Percentiles rank a stretch among this genome's conserved stretches.
phyloP scores from a whole-genome alignment of 23 tunicate species.

The Diplosoma virens region DNA sequence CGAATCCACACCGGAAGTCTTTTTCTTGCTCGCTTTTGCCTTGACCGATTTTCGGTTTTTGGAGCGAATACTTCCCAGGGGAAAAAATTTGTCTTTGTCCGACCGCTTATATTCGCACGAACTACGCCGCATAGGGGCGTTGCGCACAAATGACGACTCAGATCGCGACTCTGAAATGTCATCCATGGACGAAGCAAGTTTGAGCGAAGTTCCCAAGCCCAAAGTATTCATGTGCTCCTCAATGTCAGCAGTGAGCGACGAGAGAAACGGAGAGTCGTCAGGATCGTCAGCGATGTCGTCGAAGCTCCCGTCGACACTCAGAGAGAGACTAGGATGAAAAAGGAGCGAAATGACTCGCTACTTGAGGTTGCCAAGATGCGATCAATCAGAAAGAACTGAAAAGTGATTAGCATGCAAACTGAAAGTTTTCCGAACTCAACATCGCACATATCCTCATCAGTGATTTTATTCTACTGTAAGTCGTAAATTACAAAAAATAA shows the following conservation, averaged over 20 bases:
- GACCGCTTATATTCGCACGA: conserved; percentile 55
- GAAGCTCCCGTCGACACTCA: conserved; percentile 12
- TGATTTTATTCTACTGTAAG: no score
- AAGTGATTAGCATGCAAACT: no score
- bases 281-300: conserved; percentile 15
- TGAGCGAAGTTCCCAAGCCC: neutral
- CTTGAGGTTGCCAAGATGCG: neutral
- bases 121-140: conserved; percentile 50
- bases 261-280: neutral
- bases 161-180: neutral
- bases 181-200: conserved; percentile 51
- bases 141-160: neutral
- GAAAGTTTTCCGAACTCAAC: no score
- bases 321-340: neutral
- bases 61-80: conserved; percentile 26
- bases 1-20: conserved; percentile 14
- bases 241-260: conserved; percentile 15
- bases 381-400: neutral
- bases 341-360: no score
- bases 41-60: conserved; percentile 41
- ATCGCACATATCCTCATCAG: no score
- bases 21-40: conserved; percentile 46
- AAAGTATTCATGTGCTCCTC: conserved; percentile 15
- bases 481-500: no score
- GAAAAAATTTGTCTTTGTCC: conserved; percentile 17